phyloP scores from a whole-genome alignment of 2,797 vertebrate genomes.

The Setipinna tenuifilis region DNA sequence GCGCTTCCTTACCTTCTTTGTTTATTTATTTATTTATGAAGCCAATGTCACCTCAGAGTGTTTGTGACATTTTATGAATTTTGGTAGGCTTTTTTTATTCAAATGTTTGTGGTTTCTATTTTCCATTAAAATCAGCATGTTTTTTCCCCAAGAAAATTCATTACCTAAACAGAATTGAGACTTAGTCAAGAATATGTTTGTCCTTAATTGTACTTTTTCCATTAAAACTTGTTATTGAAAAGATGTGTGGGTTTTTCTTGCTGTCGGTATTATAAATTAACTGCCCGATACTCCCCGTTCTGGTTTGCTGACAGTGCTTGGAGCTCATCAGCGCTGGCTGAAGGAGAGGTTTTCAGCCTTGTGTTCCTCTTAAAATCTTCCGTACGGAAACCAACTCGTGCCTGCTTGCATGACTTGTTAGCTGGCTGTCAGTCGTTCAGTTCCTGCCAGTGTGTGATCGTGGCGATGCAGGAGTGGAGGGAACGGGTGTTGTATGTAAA shows the following conservation, averaged over 20 bases:
- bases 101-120: neutral
- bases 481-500: constrained; percentile 67
- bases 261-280: neutral
- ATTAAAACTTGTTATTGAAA: neutral
- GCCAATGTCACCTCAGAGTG: neutral
- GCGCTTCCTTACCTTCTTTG: constrained; percentile 6
- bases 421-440: constrained; percentile 73
- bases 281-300: neutral
- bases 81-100: neutral
- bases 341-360: constrained; percentile 3
- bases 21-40: neutral
- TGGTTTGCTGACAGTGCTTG: neutral
- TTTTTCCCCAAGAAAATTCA: neutral
- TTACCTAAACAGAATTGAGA: neutral
- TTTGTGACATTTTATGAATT: neutral
- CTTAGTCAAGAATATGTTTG: neutral
- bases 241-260: neutral
- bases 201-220: neutral
- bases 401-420: constrained; percentile 48
- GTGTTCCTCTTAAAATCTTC: constrained; percentile 63
- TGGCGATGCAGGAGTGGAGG: constrained; percentile 71
- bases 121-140: neutral
- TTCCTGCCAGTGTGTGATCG: constrained; percentile 69
- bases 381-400: constrained; percentile 71
- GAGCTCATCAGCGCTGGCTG: neutral